A percentile compares a stretch with the other conserved stretches of the same genome.
phyloP scores from a whole-genome alignment of 2,797 vertebrate species.

The Phrynocephalus forsythii region DNA sequence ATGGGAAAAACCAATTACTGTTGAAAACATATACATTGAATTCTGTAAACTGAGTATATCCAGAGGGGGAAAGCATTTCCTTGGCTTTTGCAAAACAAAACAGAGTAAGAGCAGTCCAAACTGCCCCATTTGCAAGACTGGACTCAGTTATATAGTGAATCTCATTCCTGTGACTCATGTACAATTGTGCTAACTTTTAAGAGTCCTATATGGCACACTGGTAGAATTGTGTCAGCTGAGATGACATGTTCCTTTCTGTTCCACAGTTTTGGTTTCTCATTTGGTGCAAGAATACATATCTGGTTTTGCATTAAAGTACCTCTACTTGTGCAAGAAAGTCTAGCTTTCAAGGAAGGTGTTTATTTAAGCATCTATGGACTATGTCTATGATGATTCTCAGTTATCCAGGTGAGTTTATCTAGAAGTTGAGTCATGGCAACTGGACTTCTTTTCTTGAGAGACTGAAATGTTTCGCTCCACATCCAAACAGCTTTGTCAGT shows the following conservation, averaged over 20 bases:
- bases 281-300: not conserved
- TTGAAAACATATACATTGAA: not conserved
- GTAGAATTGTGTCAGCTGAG: not conserved
- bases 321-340: not conserved
- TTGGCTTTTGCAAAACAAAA: not conserved
- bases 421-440: no score
- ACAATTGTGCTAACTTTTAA: not conserved
- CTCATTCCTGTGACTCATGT: not conserved
- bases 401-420: no score
- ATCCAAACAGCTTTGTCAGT: no score
- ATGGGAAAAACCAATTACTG: not conserved
- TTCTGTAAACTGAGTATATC: not conserved
- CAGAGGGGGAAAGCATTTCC: not conserved
- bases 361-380: not conserved
- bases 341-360: no score
- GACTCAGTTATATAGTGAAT: not conserved
- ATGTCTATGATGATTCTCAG: no score
- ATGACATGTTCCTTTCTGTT: not conserved
- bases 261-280: not conserved
- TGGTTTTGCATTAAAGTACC: not conserved
- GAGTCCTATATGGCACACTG: not conserved
- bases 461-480: no score
- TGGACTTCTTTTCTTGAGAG: no score
- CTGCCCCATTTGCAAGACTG: not conserved
- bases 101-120: not conserved